Conservation (phyloP, 2,113 vertebrate species). For the Pollachius pollachius region DNA sequence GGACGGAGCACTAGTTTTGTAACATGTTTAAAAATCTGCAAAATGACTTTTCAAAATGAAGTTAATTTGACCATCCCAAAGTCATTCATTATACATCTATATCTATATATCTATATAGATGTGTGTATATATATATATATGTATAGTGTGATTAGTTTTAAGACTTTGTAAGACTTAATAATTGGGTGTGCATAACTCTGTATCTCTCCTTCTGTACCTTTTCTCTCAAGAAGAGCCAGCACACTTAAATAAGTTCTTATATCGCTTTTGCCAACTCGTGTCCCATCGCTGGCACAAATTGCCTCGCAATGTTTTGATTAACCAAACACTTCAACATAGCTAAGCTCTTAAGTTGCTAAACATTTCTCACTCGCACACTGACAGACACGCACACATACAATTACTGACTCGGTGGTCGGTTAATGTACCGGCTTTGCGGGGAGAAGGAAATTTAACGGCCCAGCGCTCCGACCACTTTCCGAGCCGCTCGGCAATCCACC, state of each 20-base stretch:
- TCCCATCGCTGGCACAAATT: conserved; percentile 57
- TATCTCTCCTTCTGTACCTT: no score
- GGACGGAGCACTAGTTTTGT: no score
- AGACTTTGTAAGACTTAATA: no score
- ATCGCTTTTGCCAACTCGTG: conserved; percentile 33
- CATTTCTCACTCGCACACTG: conserved; percentile 32
- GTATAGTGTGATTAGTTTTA: no score
- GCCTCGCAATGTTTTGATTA: conserved; percentile 59
- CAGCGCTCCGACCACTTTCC: conserved; percentile 50
- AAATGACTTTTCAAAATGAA: no score
- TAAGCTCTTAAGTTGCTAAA: conserved; percentile 58
- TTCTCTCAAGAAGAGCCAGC: not conserved
- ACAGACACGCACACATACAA: conserved; percentile 35
- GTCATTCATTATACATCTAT: no score
- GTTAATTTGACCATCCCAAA: no score
- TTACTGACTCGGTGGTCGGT: conserved; percentile 63
- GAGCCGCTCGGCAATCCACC: conserved; percentile 45
- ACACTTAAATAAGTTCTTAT: not conserved
- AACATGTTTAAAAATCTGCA: no score
- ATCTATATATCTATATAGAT: no score
- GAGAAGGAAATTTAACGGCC: conserved; percentile 64
- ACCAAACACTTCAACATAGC: conserved; percentile 13
- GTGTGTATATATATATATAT: no score
- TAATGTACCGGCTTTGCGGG: conserved; percentile 62
- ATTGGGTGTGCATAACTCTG: no score